A percentile compares a stretch with the other conserved stretches of the same genome.
Evolutionary conservation across 2,797 vertebrate species (phyloP).

Genomic region (Bovichtus variegatus): DNA sequence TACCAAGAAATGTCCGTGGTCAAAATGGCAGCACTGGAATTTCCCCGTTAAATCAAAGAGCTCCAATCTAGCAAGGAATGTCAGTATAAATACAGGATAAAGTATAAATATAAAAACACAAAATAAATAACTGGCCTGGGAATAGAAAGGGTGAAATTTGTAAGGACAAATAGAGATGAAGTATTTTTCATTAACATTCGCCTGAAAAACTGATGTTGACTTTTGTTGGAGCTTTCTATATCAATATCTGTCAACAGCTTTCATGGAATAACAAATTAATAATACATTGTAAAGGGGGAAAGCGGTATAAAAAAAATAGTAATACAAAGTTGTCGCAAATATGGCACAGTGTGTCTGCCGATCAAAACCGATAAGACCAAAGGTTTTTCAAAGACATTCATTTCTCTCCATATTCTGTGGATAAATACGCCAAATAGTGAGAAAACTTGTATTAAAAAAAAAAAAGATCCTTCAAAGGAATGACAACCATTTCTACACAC

Average conservation of each 20-base stretch:
- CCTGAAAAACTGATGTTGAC: conserved; percentile 6
- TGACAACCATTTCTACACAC: conserved; percentile 72
- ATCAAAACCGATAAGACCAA: conserved; percentile 64
- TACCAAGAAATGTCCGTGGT: conserved; percentile 51
- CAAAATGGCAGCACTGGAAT: conserved; percentile 46
- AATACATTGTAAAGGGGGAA: conserved; percentile 30
- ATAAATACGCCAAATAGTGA: conserved; percentile 69
- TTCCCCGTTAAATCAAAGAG: conserved; percentile 53
- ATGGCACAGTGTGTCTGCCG: conserved; percentile 50
- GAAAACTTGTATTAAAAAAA: conserved; percentile 63
- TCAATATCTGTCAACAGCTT: not conserved
- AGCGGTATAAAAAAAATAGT: not conserved
- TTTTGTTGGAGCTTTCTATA: conserved; percentile 14
- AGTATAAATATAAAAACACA: conserved; percentile 81
- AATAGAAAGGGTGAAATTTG: conserved; percentile 54
- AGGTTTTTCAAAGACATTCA: conserved; percentile 38
- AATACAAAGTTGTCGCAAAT: conserved; percentile 35
- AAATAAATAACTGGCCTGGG: conserved; percentile 76
- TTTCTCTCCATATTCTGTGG: conserved; percentile 55
- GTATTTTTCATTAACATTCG: conserved; percentile 30
- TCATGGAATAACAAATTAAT: conserved; percentile 9
- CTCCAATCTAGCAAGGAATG: conserved; percentile 82
- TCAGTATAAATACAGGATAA: conserved; percentile 83
- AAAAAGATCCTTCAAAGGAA: conserved; percentile 63
- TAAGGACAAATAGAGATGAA: conserved; percentile 57